A percentile compares a stretch with the other conserved stretches of the same genome.
These are phyloP conservation scores for Dermatemys mawii DNA, from an alignment of 2,113 vertebrate species.

Conservation along the genomic window DNA sequence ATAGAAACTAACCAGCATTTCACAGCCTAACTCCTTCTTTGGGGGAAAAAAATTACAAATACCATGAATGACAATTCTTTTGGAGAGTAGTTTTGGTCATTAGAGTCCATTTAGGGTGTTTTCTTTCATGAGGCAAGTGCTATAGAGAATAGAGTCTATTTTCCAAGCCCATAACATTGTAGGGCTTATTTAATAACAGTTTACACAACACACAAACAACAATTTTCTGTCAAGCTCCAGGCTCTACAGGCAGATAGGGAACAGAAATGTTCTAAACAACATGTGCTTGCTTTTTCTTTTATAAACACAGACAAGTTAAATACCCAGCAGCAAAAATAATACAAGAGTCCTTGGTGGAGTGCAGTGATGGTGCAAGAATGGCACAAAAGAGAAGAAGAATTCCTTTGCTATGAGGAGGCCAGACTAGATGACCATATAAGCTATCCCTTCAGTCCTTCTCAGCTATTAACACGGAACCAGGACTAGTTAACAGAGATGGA, in stretches of 20 bases:
- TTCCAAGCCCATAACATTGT: not conserved
- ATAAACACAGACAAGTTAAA: not conserved
- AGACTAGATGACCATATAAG: not conserved
- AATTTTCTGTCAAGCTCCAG: not conserved
- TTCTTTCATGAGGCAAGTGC: not conserved
- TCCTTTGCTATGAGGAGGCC: not conserved
- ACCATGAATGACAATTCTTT: not conserved
- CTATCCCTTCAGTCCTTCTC: not conserved
- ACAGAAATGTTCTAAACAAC: not conserved
- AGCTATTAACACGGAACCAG: not conserved
- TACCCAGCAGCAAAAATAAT: not conserved
- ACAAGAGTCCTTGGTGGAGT: not conserved
- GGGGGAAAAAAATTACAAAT: not conserved
- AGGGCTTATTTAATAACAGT: not conserved
- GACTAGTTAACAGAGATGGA: not conserved
- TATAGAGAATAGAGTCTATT: not conserved
- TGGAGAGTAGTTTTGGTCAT: not conserved
- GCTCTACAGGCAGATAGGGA: not conserved
- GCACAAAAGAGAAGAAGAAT: not conserved
- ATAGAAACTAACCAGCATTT: not conserved
- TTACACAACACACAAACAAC: not conserved
- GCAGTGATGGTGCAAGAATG: not conserved
- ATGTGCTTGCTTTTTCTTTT: not conserved
- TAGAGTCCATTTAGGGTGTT: not conserved
- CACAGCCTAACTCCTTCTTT: not conserved